Evolutionary conservation across 2,888 invertebrate genomes (phyloP), one percentile per base, ranked within the genome.

Genomic region (Iphiclides podalirius): DNA sequence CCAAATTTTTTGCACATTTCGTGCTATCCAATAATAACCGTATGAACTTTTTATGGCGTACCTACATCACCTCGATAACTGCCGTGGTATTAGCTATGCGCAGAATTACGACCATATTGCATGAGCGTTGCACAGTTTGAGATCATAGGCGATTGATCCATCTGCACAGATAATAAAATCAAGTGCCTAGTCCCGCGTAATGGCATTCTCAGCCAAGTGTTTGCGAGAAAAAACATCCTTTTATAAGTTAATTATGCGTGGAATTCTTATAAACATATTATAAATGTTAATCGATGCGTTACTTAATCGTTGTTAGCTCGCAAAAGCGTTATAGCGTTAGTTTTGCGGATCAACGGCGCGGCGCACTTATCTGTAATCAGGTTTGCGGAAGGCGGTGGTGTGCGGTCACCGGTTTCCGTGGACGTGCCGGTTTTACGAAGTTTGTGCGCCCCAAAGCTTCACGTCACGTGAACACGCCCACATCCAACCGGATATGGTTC

Each of bases 91-190:
- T 60, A 55, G 64, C 61, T 72, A 62, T 63, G 66, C 64, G 61
- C 11, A 15, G 17, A 53, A 55, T 43, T 49, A 59, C 61, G 63
- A 63, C 66, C 59, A 57, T 61, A 61, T 63, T 61, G 66, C 66
- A 65, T 73, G 76, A 70, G 67, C 71, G 71, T 72, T 79, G 75
- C 67, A 78, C 70, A 57, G 64, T 55, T 56, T 55, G 55, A n/a
- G 72, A 72, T 74, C 72, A 75, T 67, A 75, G 73, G 72, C 70
- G 75, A 75, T 75, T 67, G 78, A 75, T 79, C 69, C 57, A 55
- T 33, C 53, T 11, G 8, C 20, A 20, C 15, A 33, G 34, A 49
- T 44, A 44, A 34, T 17, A 40, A 39, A 20, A n/a, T 9, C 11
- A 1, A 37, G 33, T 42, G 28, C 17, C 14, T 15, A 49, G n/a